Evolutionary conservation across 2,797 vertebrate genomes (phyloP), one percentile per base, ranked within the genome.

Genomic region (Falco concolor): DNA sequence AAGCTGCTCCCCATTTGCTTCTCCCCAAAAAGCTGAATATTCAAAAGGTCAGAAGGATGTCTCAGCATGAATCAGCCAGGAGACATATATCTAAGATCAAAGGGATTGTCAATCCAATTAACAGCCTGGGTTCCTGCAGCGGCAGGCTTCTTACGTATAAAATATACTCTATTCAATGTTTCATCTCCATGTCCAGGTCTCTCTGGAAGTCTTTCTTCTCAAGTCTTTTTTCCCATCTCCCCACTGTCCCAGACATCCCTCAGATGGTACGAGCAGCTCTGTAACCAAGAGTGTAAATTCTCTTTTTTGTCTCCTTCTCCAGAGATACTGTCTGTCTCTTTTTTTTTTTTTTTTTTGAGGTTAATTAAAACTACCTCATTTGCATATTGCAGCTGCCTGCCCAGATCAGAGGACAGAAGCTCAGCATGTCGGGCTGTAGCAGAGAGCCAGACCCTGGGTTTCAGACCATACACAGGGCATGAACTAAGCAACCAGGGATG

Each of bases 21-120:
- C 56, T 82, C 54, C 57, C 47, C 28, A 28, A 79, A 89, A 91
- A 72, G 49, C 32, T 64, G 72, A 85, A 89, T 90, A 76, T 79
- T 94, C 63, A 36, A 90, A 94, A 95, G 90, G 92, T 87, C 87
- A 87, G 65, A 74, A 84, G 54, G 74, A 72, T 82, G 83, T 76
- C 85, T 94, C 82, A 87, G 75, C 45, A 61, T 85, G 94, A 93
- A 79, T 90, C 95, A 94, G 68, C 22, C 79, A 72, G 72, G 45
- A 91, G 70, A 82, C 6, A 6, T 42, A 22, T 49, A 63, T 47
- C 45, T 76, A 44, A 82, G 79, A 92, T 94, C 63, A 87, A 89
- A 93, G 54, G 44, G 59, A 76, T 13, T 87, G 76, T 57, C 90
- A 85, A 53, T 85, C 63, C 82, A 85, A 70, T 94, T 93, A 89